Conservation (phyloP, 2,888 invertebrate genomes). For the Anaspis maculata region DNA sequence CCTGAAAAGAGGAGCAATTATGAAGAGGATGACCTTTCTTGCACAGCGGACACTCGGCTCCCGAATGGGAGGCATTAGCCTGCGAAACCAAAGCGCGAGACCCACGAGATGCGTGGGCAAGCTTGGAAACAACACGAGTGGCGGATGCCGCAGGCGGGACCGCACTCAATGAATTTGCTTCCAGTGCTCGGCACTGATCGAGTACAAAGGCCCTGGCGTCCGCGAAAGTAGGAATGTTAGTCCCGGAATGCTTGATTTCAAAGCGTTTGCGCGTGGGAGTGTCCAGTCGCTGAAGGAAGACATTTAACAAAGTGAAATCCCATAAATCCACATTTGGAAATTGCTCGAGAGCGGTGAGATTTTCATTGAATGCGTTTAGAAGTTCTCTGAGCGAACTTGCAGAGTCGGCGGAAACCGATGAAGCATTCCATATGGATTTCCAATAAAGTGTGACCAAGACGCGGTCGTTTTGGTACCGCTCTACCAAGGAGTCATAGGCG, state of each 20-base stretch:
- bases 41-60: too few relatives aligned
- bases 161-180: background rate
- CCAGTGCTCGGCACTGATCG: constrained; percentile 1
- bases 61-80: too few relatives aligned
- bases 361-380: background rate
- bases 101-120: too few relatives aligned
- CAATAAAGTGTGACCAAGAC: background rate
- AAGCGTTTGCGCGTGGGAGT: constrained; percentile 1
- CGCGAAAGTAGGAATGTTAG: background rate
- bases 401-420: background rate
- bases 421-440: background rate
- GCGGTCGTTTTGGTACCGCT: constrained; percentile 1
- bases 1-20: too few relatives aligned
- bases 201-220: background rate
- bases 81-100: too few relatives aligned
- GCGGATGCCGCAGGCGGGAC: too few relatives aligned
- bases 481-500: background rate
- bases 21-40: too few relatives aligned
- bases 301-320: constrained; percentile 1
- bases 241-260: background rate
- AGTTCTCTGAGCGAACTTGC: background rate
- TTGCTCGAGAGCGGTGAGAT: background rate
- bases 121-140: too few relatives aligned
- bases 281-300: background rate
- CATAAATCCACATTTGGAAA: constrained; percentile 1